Percentiles rank a stretch among this genome's conserved stretches.
These are phyloP conservation scores for Himalopsyche anomala DNA, from an alignment of 2,888 invertebrate species.

Conservation along the genomic window DNA sequence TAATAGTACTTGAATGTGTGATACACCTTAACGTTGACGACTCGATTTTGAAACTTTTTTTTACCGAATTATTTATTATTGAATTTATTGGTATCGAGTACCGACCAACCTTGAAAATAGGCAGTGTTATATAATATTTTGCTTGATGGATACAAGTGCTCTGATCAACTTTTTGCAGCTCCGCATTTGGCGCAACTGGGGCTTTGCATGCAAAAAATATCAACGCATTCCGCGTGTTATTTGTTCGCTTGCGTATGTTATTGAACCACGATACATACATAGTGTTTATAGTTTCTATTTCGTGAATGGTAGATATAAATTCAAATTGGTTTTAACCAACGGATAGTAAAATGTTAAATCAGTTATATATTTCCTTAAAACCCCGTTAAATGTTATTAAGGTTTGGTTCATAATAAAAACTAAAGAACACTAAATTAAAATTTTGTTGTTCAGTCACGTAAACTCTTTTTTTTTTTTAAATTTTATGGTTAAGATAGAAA, in stretches of 20 bases:
- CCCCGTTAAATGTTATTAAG: too few relatives aligned
- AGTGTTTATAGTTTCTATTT: not conserved
- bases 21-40: not conserved
- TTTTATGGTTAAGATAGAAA: too few relatives aligned
- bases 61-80: not conserved
- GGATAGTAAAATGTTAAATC: too few relatives aligned
- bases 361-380: too few relatives aligned
- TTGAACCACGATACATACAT: not conserved
- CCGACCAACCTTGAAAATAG: constrained; percentile 14
- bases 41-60: not conserved
- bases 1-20: not conserved
- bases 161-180: not conserved
- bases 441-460: too few relatives aligned
- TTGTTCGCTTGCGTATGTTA: too few relatives aligned
- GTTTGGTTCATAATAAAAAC: too few relatives aligned
- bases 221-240: not conserved
- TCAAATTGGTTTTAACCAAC: not conserved
- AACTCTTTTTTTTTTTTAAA: too few relatives aligned
- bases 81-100: not conserved
- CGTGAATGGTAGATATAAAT: not conserved
- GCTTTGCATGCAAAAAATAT: not conserved
- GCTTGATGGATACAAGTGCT: not conserved
- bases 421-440: too few relatives aligned
- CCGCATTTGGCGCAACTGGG: not conserved
- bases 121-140: constrained; percentile 14